A percentile compares a stretch with the other conserved stretches of the same genome.
Evolutionary conservation across 2,888 invertebrate genomes (phyloP).

Genomic region (Microchrysa polita): DNA sequence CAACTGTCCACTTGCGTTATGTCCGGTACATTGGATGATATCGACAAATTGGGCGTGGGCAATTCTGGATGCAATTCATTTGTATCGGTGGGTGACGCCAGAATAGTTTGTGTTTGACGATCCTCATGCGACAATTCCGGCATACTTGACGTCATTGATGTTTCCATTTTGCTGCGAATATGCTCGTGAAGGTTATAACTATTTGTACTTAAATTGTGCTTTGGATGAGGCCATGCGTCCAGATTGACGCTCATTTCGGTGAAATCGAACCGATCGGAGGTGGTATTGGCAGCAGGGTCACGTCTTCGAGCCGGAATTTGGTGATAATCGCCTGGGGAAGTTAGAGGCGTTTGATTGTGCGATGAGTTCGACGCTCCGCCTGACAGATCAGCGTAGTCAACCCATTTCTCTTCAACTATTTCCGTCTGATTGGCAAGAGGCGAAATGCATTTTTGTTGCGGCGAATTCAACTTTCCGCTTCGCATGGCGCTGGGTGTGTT

Average conservation of each 20-base stretch:
- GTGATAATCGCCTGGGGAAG: constrained; percentile 61
- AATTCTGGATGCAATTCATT: constrained; percentile 59
- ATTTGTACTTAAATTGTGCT: constrained; percentile 57
- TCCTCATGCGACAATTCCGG: constrained; percentile 66
- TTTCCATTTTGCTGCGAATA: constrained; percentile 59
- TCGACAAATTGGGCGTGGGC: constrained; percentile 66
- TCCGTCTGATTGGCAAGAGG: constrained; percentile 60
- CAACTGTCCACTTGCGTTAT: constrained; percentile 44
- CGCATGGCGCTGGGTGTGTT: constrained; percentile 66
- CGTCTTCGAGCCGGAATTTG: constrained; percentile 57
- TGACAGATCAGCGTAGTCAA: constrained; percentile 61
- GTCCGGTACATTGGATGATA: constrained; percentile 65
- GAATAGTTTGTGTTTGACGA: constrained; percentile 38
- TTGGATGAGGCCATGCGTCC: constrained; percentile 68
- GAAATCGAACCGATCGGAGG: constrained; percentile 68
- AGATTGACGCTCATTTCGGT: constrained; percentile 68
- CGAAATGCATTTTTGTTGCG: constrained; percentile 25
- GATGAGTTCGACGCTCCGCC: constrained; percentile 57
- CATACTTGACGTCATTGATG: constrained; percentile 68
- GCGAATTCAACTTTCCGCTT: constrained; percentile 52
- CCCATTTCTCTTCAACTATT: constrained; percentile 58
- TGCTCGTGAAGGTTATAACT: constrained; percentile 57
- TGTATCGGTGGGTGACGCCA: constrained; percentile 49
- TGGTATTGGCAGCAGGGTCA: not conserved
- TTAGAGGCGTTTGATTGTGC: constrained; percentile 61